Evolutionary conservation across 2,113 vertebrate genomes (phyloP).

Genomic region (Muntiacus reevesi): DNA sequence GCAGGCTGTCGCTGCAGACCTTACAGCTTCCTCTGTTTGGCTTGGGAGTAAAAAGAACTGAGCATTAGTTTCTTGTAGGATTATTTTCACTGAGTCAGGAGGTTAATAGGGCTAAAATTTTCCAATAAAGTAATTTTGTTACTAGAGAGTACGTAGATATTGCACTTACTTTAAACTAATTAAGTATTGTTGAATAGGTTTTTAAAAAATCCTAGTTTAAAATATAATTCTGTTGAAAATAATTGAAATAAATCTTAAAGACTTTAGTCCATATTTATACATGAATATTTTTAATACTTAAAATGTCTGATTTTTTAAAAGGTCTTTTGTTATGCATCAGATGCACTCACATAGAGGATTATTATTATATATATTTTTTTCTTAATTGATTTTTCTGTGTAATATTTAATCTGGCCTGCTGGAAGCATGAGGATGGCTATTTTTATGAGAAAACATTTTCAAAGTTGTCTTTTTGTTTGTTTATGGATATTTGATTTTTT

Average conservation of each 20-base stretch:
- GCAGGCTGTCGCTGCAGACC: slow-evolving; percentile 38
- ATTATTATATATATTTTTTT: neutral
- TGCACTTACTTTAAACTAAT: neutral
- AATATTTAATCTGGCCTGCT: neutral
- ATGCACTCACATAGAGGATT: slow-evolving; percentile 16
- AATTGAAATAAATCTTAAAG: slow-evolving; percentile 54
- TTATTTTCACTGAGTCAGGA: slow-evolving; percentile 51
- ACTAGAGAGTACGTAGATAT: neutral
- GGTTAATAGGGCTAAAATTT: slow-evolving; percentile 47
- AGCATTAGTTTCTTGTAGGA: slow-evolving; percentile 49
- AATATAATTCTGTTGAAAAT: slow-evolving; percentile 38
- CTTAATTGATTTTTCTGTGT: slow-evolving; percentile 48
- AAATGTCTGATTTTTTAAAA: slow-evolving; percentile 50
- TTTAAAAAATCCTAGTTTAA: slow-evolving; percentile 17
- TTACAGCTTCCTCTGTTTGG: slow-evolving; percentile 44
- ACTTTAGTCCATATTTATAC: slow-evolving; percentile 46
- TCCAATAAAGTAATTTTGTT: slow-evolving; percentile 42
- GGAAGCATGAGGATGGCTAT: neutral
- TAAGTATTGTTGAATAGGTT: slow-evolving; percentile 22
- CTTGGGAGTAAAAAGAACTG: slow-evolving; percentile 30
- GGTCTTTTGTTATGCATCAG: slow-evolving; percentile 44
- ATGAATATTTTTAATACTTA: slow-evolving; percentile 52
- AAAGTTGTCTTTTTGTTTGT: slow-evolving; percentile 22
- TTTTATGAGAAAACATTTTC: slow-evolving; percentile 43
- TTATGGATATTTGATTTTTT: neutral